Evolutionary conservation across 2,113 vertebrate genomes (phyloP), one percentile per base, ranked within the genome.

Genomic region (Pampusana beccarii): DNA sequence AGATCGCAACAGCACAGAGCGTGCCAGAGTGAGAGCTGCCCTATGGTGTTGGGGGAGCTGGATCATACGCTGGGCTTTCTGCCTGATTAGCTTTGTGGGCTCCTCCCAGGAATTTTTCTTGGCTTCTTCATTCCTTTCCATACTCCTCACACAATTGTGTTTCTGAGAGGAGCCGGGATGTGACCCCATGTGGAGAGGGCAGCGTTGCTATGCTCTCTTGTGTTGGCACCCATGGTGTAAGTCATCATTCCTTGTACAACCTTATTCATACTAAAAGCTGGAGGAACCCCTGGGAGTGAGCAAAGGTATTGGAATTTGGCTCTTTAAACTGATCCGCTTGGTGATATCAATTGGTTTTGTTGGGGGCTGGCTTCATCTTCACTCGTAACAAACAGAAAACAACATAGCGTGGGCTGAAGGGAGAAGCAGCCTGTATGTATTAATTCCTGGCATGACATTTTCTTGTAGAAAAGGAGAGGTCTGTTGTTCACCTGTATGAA

Each of bases 401-500:
- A 62, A 16, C 4, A 20, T 2, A 75, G 26, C 29, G 31, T 12
- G 66, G 80, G 66, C 56, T 87, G 89, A 74, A 92, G 26, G 24
- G 29, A 72, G 26, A 64, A 60, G 38, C 21, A 84, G 9, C 31
- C 38, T 48, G 15, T 64, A 11, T 48, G 44, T 46, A 12, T 90
- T 94, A 78, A 58, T 83, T 56, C 13, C 64, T 77, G 56, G 25
- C 31, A n/a, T 84, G 26, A 19, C 20, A 26, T 75, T 95, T 93
- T 16, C 53, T 69, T 24, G 51, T 70, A 79, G 79, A 80, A 94
- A 72, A 85, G 69, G 64, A 90, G 64, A 34, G 53, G 40, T n/a
- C 19, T 79, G 10, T 48, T 25, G 50, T 40, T 95, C 62, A 96
- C 97, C 93, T 96, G 86, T 72, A 3, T 24, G 36, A 72, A 78